Evolutionary conservation across 2,888 invertebrate species (phyloP).

Genomic region (Microdon myrmicae): DNA sequence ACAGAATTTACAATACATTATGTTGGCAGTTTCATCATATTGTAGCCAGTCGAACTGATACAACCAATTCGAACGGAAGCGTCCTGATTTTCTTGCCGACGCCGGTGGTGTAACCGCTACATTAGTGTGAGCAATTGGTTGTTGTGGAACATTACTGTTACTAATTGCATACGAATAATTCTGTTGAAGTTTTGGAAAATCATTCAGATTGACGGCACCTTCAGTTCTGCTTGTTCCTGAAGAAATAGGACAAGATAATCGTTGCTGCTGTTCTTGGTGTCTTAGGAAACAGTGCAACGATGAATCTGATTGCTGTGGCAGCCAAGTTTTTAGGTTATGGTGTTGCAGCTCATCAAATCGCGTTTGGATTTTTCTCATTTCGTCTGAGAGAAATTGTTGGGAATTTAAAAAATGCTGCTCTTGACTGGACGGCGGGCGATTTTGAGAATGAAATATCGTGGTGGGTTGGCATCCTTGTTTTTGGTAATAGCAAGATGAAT

Average conservation of each 20-base stretch:
- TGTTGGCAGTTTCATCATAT: conserved; percentile 74
- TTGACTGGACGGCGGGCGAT: conserved; percentile 24
- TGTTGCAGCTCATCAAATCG: conserved; percentile 37
- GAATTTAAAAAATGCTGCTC: conserved; percentile 32
- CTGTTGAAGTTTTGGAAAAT: conserved; percentile 65
- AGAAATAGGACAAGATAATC: conserved; percentile 19
- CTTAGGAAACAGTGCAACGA: conserved; percentile 29
- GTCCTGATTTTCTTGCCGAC: conserved; percentile 70
- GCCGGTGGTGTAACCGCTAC: conserved; percentile 64
- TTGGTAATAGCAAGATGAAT: conserved; percentile 29
- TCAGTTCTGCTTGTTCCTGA: conserved; percentile 36
- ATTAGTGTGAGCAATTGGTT: conserved; percentile 26
- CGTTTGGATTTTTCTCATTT: conserved; percentile 35
- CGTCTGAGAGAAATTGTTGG: conserved; percentile 9
- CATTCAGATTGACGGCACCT: conserved; percentile 53
- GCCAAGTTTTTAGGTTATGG: conserved; percentile 50
- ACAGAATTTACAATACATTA: conserved; percentile 80
- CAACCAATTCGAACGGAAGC: conserved; percentile 76
- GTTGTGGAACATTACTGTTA: conserved; percentile 12
- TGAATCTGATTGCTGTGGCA: conserved; percentile 31
- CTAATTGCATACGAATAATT: conserved; percentile 59
- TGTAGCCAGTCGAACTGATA: conserved; percentile 78
- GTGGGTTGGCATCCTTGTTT: conserved; percentile 42
- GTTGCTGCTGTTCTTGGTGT: conserved; percentile 26
- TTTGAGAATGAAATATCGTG: conserved; percentile 36